Percentiles rank a stretch among this genome's conserved stretches.
phyloP scores from a whole-genome alignment of 2,888 invertebrate genomes.

The Cryptocephalus moraei region DNA sequence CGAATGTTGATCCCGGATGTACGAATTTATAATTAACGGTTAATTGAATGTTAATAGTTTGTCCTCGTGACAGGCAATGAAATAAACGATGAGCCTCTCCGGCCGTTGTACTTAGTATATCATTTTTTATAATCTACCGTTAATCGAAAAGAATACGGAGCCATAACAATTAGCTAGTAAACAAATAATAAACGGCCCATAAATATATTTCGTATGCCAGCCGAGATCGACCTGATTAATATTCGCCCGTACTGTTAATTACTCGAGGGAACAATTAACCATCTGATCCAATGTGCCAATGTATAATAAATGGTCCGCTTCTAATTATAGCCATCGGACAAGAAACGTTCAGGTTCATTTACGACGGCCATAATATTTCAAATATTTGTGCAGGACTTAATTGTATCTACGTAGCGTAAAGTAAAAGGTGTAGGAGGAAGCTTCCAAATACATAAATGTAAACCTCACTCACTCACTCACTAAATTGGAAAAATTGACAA shows the following conservation, averaged over 20 bases:
- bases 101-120: no score
- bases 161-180: conserved; percentile 33
- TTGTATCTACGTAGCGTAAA: not conserved
- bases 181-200: conserved; percentile 36
- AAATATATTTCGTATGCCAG: conserved; percentile 23
- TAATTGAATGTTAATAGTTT: no score
- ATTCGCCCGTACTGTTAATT: conserved; percentile 2
- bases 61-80: no score
- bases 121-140: no score
- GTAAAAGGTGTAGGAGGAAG: not conserved
- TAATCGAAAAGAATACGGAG: not conserved
- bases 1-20: no score
- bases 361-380: conserved; percentile 36
- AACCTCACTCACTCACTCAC: no score
- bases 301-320: conserved; percentile 36
- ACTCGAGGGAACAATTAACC: not conserved
- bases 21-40: no score
- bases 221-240: conserved; percentile 1
- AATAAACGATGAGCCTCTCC: no score
- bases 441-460: no score
- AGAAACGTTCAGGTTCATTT: conserved; percentile 29
- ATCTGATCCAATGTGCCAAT: conserved; percentile 24
- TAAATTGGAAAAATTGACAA: no score
- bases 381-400: conserved; percentile 30
- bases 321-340: conserved; percentile 33